Evolutionary conservation across 2,113 vertebrate genomes (phyloP).

Genomic region (Hemibagrus wyckioides): DNA sequence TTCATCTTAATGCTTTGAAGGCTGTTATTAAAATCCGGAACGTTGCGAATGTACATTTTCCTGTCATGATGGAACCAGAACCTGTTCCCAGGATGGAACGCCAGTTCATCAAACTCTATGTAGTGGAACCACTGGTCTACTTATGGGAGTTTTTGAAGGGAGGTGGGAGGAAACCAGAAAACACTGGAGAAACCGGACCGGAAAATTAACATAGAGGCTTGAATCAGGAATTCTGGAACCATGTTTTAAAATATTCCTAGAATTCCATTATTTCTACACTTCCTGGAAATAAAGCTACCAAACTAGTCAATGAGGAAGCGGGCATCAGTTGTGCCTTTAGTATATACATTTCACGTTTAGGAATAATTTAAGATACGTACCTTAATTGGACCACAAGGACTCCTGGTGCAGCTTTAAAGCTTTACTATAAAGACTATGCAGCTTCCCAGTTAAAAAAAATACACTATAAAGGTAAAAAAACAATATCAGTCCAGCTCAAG

Average conservation of each 20-base stretch:
- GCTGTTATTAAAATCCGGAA: not conserved
- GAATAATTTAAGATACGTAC: no score
- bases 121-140: not conserved
- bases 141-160: not conserved
- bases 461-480: no score
- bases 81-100: not conserved
- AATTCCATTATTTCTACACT: not conserved
- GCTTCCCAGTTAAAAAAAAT: no score
- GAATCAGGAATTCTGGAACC: not conserved
- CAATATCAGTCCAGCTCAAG: no score
- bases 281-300: no score
- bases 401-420: no score
- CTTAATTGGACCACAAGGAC: no score
- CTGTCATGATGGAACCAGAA: not conserved
- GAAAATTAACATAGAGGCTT: not conserved
- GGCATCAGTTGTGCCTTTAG: no score
- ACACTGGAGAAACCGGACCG: not conserved
- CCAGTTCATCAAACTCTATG: not conserved
- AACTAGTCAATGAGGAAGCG: no score
- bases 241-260: not conserved
- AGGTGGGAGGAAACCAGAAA: not conserved
- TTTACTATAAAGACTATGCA: no score
- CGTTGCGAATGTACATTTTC: not conserved
- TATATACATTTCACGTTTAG: no score
- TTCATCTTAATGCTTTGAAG: not conserved